A percentile compares a stretch with the other conserved stretches of the same genome.
These are phyloP conservation scores for Hydrotaea diabolus DNA, from an alignment of 2,888 invertebrate genomes.

Conservation along the genomic window DNA sequence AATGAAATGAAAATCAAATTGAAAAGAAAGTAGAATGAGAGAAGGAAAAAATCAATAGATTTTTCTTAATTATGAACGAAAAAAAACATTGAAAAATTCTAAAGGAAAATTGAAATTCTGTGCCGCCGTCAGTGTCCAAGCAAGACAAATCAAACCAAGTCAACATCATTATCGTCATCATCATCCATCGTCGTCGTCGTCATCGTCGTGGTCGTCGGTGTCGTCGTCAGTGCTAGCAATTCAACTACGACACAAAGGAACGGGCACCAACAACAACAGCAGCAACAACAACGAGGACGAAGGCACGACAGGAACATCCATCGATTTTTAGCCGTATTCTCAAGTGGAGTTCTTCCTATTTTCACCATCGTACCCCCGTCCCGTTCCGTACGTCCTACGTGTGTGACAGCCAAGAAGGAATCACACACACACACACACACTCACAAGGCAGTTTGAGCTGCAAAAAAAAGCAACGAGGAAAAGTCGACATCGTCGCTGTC, in stretches of 20 bases:
- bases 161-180: conserved; percentile 37
- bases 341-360: conserved; percentile 57
- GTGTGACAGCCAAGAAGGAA: conserved; percentile 1
- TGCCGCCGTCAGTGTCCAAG: not conserved
- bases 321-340: conserved; percentile 65
- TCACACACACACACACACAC: conserved; percentile 47
- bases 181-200: conserved; percentile 14
- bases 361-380: not conserved
- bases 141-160: not conserved
- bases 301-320: conserved; percentile 51
- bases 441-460: conserved; percentile 11
- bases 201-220: conserved; percentile 17
- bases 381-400: not conserved
- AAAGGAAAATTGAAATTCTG: conserved; percentile 33
- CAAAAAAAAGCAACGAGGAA: conserved; percentile 40
- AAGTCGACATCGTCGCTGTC: conserved; percentile 38
- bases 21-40: conserved; percentile 1
- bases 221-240: conserved; percentile 26
- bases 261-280: conserved; percentile 13
- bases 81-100: conserved; percentile 19
- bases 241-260: conserved; percentile 40
- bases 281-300: conserved; percentile 57
- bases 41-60: not conserved
- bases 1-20: conserved; percentile 4
- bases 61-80: not conserved